phyloP scores from a whole-genome alignment of 2,113 vertebrate species.

The Xerus inauris region DNA sequence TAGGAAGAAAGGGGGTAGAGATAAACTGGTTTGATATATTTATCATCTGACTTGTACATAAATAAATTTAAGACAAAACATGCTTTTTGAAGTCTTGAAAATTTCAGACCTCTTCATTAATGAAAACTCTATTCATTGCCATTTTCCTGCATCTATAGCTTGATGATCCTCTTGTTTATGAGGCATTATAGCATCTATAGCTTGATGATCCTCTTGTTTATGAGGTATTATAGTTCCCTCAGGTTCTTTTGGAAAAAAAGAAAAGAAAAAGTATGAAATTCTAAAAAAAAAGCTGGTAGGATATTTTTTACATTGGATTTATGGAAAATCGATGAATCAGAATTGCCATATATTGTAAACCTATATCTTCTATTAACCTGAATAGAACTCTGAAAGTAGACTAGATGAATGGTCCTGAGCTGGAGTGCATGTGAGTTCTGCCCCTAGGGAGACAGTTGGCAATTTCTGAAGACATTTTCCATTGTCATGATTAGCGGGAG shows the following conservation, averaged over 20 bases:
- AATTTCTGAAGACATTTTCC: background rate
- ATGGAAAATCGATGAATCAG: background rate
- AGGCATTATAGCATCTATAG: background rate
- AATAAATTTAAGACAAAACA: background rate
- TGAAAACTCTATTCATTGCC: background rate
- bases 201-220: background rate
- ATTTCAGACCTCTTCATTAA: background rate
- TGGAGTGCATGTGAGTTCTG: background rate
- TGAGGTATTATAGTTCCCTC: background rate
- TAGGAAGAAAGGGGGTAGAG: background rate
- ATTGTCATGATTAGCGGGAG: background rate
- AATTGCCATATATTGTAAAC: background rate
- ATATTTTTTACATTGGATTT: background rate
- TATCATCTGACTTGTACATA: background rate
- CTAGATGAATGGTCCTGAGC: background rate
- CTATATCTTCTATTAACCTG: background rate
- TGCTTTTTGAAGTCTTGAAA: background rate
- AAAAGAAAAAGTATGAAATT: background rate
- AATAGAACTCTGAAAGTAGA: background rate
- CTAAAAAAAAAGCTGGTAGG: conserved; percentile 3
- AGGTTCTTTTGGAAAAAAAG: background rate
- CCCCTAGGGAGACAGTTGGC: background rate
- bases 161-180: background rate
- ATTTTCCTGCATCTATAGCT: background rate
- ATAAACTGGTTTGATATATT: background rate